A percentile compares a stretch with the other conserved stretches of the same genome.
These are phyloP conservation scores for Scaptomyza pallida DNA, from an alignment of 1,140 invertebrate species.

Conservation along the genomic window DNA sequence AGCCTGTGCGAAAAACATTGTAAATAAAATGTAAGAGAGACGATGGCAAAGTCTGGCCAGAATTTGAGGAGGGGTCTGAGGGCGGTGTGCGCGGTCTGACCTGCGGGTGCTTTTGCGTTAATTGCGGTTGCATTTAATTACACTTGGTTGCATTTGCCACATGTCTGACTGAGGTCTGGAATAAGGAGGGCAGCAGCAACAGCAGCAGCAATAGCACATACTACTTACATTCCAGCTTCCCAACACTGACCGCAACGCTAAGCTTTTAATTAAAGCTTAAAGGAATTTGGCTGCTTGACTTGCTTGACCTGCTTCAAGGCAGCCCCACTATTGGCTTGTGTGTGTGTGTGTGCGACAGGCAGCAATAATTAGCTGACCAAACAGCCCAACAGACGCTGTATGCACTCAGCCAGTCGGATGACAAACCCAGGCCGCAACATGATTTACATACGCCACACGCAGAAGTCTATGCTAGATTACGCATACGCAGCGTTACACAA, in stretches of 20 bases:
- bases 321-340: constrained; percentile 9
- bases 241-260: constrained; percentile 24
- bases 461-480: constrained; percentile 31
- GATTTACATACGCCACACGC: constrained; percentile 43
- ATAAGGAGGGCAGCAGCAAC: background rate
- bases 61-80: background rate
- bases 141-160: constrained; percentile 66
- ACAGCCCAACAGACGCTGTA: background rate
- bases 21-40: constrained; percentile 66
- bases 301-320: background rate
- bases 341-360: constrained; percentile 6
- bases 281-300: constrained; percentile 44
- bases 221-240: constrained; percentile 14
- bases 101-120: constrained; percentile 82
- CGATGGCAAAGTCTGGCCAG: constrained; percentile 1
- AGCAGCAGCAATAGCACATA: constrained; percentile 2
- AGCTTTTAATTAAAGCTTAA: constrained; percentile 77
- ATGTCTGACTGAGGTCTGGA: constrained; percentile 27
- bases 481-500: constrained; percentile 35
- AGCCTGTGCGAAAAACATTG: constrained; percentile 72
- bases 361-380: constrained; percentile 42
- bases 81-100: constrained; percentile 46
- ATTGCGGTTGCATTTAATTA: constrained; percentile 83
- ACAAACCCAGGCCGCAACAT: constrained; percentile 29
- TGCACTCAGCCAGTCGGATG: constrained; percentile 16